Evolutionary conservation across 30 jellyfish, hydroid and myxozoan genomes (phyloP), one percentile per base, ranked within the genome.

Genomic region (Cassiopea andromeda): DNA sequence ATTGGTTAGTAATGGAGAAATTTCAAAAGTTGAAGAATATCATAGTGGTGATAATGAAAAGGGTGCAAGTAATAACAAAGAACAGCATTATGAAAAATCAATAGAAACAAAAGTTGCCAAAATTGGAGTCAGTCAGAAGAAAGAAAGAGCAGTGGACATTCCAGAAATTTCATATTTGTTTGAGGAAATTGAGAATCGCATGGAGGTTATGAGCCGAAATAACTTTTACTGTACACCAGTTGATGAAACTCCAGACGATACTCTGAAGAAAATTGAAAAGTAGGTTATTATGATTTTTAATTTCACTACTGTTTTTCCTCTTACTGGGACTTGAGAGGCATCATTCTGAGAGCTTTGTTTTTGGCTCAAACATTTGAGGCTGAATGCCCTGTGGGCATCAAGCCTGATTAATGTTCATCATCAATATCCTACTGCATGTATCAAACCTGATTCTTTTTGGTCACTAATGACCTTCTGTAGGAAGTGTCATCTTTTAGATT

Each of bases 181-280:
- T 69, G 94, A 87, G 60, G 94, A 87, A 69, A 87, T 87, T 67
- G 94, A 87, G 44, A 78, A 87, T 66, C 90, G 94, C 17, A 87
- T 87, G 94, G 94, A 87, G 18, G 48, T 18, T 54, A 69, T 27
- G 12, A 80, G 73, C 58, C 75, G 77, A 19, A 70, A 69, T 10
- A 90, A 87, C 43, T 87, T 87, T 78, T 87, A 87, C 77, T 66
- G 90, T 1, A 58, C 58, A 12, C 50, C 84, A 2, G 27, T 47
- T 5, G 84, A 78, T 12, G 61, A 66, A 44, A 0, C 60, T 14
- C 15, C 90, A 48, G 48, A 7, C 7, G 86, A 78, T 13, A 17
- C 59, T 17, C 45, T 78, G 61, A 61, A 68, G 2, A 60, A 70
- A 43, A 87, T 87, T 19, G 68, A 69, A 60, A 49, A 57, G 94